Evolutionary conservation across 2,888 invertebrate species (phyloP).

Genomic region (Glaucopsyche alexis): DNA sequence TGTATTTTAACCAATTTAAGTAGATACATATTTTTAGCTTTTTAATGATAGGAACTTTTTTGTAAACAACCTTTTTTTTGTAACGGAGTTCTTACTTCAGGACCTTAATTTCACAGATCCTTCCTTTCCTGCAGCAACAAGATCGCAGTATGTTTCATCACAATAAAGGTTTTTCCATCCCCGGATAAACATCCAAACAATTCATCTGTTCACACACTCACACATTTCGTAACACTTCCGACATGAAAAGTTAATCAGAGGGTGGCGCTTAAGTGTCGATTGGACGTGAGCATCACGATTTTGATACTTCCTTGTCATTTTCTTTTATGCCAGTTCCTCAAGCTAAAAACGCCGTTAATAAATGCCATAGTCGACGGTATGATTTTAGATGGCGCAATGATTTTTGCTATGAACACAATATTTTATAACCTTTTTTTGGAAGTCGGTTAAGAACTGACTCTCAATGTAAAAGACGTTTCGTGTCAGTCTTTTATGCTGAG

Average conservation of each 20-base stretch:
- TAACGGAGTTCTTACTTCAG: too few relatives aligned
- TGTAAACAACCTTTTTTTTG: too few relatives aligned
- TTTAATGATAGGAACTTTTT: too few relatives aligned
- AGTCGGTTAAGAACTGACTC: too few relatives aligned
- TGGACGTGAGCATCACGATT: neutral
- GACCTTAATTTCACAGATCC: too few relatives aligned
- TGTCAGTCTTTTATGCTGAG: too few relatives aligned
- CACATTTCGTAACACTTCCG: neutral
- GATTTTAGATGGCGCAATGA: too few relatives aligned
- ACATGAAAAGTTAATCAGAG: slow-evolving; percentile 15
- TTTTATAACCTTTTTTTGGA: too few relatives aligned
- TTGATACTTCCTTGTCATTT: neutral
- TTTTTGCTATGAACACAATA: too few relatives aligned
- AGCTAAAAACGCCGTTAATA: neutral
- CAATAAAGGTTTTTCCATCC: neutral
- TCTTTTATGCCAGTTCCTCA: neutral
- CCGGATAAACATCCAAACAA: neutral
- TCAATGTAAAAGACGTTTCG: too few relatives aligned
- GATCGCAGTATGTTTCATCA: neutral
- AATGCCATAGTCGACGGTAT: neutral
- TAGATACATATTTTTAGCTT: neutral
- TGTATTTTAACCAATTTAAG: neutral
- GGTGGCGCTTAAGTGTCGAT: neutral
- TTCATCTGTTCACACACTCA: neutral
- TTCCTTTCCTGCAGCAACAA: too few relatives aligned